These are phyloP conservation scores for Crotalus tigris DNA, from an alignment of 2,113 vertebrate species.

Conservation along the genomic window DNA sequence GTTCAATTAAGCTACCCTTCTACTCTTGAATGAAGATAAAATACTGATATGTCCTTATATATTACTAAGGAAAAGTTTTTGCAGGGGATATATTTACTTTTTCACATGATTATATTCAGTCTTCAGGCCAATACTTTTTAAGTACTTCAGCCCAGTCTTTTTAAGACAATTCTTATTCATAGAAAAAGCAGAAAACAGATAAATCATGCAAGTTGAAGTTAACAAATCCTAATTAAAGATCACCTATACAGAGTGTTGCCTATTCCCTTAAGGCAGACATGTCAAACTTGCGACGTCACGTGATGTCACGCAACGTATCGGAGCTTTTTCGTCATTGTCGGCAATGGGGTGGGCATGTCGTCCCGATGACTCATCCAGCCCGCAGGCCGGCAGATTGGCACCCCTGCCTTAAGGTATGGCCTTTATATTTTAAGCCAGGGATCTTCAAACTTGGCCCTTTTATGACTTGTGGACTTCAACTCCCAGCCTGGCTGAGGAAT, in stretches of 20 bases:
- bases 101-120: not conserved
- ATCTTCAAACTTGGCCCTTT: too few relatives aligned
- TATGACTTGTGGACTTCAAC: too few relatives aligned
- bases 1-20: too few relatives aligned
- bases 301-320: too few relatives aligned
- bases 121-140: not conserved
- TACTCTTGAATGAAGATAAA: too few relatives aligned
- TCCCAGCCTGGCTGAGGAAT: too few relatives aligned
- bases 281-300: too few relatives aligned
- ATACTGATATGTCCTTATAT: too few relatives aligned
- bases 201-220: not conserved
- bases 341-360: too few relatives aligned
- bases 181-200: not conserved
- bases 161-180: not conserved
- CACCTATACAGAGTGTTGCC: not conserved
- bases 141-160: not conserved
- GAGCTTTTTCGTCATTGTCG: too few relatives aligned
- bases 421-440: conserved; percentile 11
- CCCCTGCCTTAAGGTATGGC: conserved; percentile 15
- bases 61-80: not conserved
- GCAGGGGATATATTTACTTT: not conserved
- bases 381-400: too few relatives aligned
- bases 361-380: too few relatives aligned
- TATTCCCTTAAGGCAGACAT: conserved; percentile 6
- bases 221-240: conserved; percentile 8